Conservation (phyloP, 2,888 invertebrate species). For the Caenorhabditis macrosperma region DNA sequence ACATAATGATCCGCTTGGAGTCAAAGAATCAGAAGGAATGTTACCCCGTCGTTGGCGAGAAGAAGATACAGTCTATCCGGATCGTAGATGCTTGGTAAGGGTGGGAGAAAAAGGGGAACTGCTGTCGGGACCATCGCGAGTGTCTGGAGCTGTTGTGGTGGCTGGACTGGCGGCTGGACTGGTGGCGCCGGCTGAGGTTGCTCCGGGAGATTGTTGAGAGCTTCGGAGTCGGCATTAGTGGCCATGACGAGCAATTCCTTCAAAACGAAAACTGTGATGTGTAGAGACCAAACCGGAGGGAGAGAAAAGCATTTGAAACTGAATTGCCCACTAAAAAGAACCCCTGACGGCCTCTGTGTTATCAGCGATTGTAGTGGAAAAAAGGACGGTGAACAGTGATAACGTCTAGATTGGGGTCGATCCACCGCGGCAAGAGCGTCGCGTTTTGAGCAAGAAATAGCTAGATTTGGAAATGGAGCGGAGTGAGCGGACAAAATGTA, state of each 20-base stretch:
- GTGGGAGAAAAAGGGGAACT: too few relatives aligned
- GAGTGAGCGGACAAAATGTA: not conserved
- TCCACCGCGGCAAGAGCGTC: conserved; percentile 5
- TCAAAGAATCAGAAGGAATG: not conserved
- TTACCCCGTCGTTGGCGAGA: not conserved
- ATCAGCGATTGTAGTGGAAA: conserved; percentile 5
- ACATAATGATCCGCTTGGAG: not conserved
- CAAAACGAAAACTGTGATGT: too few relatives aligned
- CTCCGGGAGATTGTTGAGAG: too few relatives aligned
- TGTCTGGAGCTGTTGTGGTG: too few relatives aligned
- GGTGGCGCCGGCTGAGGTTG: too few relatives aligned
- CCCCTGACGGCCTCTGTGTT: not conserved
- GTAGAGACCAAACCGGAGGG: not conserved
- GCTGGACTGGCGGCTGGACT: too few relatives aligned
- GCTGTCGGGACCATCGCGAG: too few relatives aligned
- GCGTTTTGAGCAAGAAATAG: not conserved
- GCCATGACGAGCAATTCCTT: too few relatives aligned
- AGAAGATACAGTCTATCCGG: not conserved
- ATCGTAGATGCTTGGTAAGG: too few relatives aligned
- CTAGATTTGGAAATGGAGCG: too few relatives aligned
- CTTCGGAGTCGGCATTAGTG: too few relatives aligned
- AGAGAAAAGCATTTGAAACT: not conserved
- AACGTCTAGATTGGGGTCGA: not conserved
- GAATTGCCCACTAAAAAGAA: not conserved
- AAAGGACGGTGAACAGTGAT: conserved; percentile 9